Evolutionary conservation across 64 coral and sea anemone genomes (phyloP), one percentile per base, ranked within the genome.

Genomic region (Montipora efflorescens): DNA sequence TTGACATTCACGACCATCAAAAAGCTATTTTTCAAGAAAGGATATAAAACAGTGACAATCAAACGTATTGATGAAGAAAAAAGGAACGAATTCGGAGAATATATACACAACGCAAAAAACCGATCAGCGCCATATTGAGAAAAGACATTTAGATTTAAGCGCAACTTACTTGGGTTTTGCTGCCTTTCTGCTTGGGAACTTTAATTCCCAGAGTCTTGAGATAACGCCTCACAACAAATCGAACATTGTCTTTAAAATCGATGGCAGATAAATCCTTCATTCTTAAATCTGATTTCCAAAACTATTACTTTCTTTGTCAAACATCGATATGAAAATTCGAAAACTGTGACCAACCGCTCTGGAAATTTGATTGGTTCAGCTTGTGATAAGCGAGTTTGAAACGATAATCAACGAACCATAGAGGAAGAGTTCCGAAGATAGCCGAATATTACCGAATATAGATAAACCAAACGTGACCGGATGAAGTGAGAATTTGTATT

Each of bases 231-330:
- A 99, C 87, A 28, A 99, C 86, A 68, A 85, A 94, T 57, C 98
- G 95, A 22, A 99, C 92, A 87, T 94, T 96, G 79, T 94, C 94
- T 82, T 99, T 99, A 68, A 94, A 99, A 67, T 99, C 98, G 66
- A 99, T 94, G 16, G 98, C 91, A 48, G 89, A 96, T 74, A 99
- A 90, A 59, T 99, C 92, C 75, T 92, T 99, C 98, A 99, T 99
- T 68, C 52, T 94, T 76, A 46, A 55, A 67, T 67, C 28, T 64
- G 25, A 52, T 75, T 50, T 67, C 4, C 45, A 81, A 70, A 62
- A 57, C 43, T 8, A 48, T 14, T 11, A 57, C 6, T 55, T 67
- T 52, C 12, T 64, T 85, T 18, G 58, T 69, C 83, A 58, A 90
- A 80, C 50, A 48, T 72, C 47, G 59, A 66, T 58, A 47, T 16